Conservation (phyloP, 1,140 invertebrate genomes). For the Ephestia elutella region DNA sequence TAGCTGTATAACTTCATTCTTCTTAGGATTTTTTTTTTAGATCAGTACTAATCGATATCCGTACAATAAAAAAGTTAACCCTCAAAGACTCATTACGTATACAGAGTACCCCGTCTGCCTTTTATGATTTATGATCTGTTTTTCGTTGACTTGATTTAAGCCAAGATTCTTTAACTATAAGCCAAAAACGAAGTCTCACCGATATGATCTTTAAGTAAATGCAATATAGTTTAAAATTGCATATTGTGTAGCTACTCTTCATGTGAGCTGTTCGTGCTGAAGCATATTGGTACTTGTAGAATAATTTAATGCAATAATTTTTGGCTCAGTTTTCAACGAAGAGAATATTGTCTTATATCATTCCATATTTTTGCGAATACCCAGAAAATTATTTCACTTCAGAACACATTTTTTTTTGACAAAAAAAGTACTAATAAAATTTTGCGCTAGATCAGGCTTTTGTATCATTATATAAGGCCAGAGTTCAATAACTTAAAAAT, state of each 20-base stretch:
- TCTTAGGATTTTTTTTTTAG: slow-evolving; percentile 11
- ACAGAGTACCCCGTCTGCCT: slow-evolving; percentile 43
- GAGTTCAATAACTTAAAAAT: too few species aligned
- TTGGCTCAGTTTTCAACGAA: slow-evolving; percentile 11
- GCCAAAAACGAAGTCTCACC: background rate
- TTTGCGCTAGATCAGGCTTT: too few species aligned
- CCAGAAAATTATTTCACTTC: too few species aligned
- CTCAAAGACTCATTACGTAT: slow-evolving; percentile 54
- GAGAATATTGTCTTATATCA: slow-evolving; percentile 8
- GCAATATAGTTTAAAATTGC: background rate
- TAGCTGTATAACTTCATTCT: slow-evolving; percentile 14
- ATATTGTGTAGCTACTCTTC: background rate
- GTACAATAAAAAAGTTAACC: slow-evolving; percentile 26
- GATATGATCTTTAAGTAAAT: background rate
- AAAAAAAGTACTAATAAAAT: too few species aligned
- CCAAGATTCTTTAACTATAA: background rate
- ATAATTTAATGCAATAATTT: slow-evolving; percentile 27
- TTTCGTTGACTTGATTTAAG: slow-evolving; percentile 39
- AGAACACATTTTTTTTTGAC: too few species aligned
- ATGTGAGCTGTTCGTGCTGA: slow-evolving; percentile 10
- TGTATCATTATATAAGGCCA: too few species aligned
- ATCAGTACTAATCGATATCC: too few species aligned
- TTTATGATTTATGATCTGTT: slow-evolving; percentile 49
- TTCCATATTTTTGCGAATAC: slow-evolving; percentile 12
- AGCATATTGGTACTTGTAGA: slow-evolving; percentile 46